Conservation (phyloP, 2,797 vertebrate species). For the Parambassis ranga region DNA sequence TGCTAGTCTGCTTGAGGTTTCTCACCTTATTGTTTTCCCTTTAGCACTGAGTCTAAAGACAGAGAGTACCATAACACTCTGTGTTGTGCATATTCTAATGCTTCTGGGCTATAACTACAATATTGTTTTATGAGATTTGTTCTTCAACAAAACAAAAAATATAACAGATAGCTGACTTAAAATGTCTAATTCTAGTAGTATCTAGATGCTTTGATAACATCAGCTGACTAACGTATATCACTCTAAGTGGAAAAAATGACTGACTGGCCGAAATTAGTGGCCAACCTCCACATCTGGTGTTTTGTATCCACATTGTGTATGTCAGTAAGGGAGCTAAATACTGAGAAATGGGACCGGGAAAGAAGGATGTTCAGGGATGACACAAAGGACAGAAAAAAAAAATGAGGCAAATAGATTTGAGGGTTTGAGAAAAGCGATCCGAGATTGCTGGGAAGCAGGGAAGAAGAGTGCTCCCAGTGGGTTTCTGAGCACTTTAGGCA, state of each 20-base stretch:
- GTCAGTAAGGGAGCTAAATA: neutral
- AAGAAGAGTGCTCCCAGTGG: slow-evolving; percentile 33
- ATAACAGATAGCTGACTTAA: neutral
- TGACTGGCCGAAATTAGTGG: neutral
- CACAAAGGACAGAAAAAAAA: neutral
- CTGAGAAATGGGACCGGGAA: slow-evolving; percentile 3
- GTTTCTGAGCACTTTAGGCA: slow-evolving; percentile 50
- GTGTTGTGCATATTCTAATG: no score
- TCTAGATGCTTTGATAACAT: no score
- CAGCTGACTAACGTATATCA: neutral
- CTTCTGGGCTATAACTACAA: neutral
- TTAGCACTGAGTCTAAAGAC: no score
- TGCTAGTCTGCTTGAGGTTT: no score
- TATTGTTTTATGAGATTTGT: no score
- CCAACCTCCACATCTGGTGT: neutral
- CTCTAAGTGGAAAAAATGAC: slow-evolving; percentile 40
- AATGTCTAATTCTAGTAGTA: slow-evolving; percentile 2
- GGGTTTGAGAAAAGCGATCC: slow-evolving; percentile 28
- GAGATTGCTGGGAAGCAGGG: slow-evolving; percentile 51
- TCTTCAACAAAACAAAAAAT: no score
- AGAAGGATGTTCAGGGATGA: slow-evolving; percentile 1
- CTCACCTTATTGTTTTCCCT: neutral
- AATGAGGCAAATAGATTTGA: slow-evolving; percentile 29
- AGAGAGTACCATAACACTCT: no score
- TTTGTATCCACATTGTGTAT: neutral